phyloP scores from a whole-genome alignment of 2,113 vertebrate species.

The Indicator maculatus region DNA sequence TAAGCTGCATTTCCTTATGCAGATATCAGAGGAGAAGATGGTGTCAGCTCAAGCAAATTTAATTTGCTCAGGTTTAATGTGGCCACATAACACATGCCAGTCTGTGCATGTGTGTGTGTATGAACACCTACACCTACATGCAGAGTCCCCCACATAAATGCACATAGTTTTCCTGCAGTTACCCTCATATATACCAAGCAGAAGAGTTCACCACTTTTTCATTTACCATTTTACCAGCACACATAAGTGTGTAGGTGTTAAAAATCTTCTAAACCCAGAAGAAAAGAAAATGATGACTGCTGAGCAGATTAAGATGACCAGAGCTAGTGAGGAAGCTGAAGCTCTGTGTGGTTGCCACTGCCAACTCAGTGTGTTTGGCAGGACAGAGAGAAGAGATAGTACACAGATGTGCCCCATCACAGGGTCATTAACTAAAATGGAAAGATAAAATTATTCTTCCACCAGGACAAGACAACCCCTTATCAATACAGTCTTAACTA shows the following conservation, averaged over 20 bases:
- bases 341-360: not conserved
- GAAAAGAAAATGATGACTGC: not conserved
- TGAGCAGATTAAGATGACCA: not conserved
- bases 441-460: not conserved
- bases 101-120: rapidly evolving
- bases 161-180: not conserved
- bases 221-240: not conserved
- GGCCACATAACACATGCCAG: not conserved
- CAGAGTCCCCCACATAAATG: not conserved
- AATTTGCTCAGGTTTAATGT: not conserved
- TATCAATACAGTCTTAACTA: not conserved
- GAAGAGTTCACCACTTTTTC: not conserved
- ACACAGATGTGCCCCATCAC: not conserved
- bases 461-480: not conserved
- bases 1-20: not conserved
- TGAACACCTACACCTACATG: not conserved
- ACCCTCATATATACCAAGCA: not conserved
- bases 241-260: not conserved
- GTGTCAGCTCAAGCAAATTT: not conserved
- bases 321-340: not conserved
- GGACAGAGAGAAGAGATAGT: not conserved
- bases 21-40: not conserved
- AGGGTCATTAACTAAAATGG: not conserved
- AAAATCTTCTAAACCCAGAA: not conserved
- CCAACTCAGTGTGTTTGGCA: not conserved